These are phyloP conservation scores for Tychaedon coryphoeus DNA, from an alignment of 2,113 vertebrate genomes.

Conservation along the genomic window DNA sequence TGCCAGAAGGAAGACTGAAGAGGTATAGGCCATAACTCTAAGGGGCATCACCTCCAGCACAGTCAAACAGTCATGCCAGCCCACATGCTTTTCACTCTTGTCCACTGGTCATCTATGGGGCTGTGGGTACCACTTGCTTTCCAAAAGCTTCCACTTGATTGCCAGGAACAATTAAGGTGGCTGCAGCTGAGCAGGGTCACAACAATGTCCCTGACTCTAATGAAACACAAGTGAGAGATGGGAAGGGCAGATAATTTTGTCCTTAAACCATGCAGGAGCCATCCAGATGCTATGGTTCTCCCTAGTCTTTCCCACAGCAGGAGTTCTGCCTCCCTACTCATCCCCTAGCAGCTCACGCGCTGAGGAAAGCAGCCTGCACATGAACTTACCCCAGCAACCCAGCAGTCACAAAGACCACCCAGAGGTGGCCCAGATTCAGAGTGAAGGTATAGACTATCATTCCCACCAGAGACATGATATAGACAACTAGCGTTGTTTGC, in stretches of 20 bases:
- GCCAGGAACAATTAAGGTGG: neutral
- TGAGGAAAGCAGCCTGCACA: neutral
- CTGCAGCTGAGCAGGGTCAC: neutral
- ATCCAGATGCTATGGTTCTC: neutral
- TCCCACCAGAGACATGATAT: conserved; percentile 84
- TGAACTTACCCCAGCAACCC: conserved; percentile 86
- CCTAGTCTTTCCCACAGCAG: neutral
- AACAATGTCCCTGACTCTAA: neutral
- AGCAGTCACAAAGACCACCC: conserved; percentile 91
- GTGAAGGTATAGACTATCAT: conserved; percentile 88
- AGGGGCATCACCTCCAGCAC: neutral
- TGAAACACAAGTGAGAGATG: neutral
- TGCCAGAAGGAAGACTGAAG: neutral
- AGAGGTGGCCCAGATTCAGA: conserved; percentile 82
- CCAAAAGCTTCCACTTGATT: neutral
- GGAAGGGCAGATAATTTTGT: neutral
- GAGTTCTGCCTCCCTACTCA: neutral
- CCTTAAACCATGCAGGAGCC: neutral
- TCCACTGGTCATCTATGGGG: neutral
- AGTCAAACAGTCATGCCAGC: neutral
- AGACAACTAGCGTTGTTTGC: conserved; percentile 85
- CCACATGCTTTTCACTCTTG: neutral
- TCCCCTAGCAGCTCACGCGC: neutral
- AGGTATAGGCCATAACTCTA: neutral
- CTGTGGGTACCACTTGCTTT: neutral